Conservation (phyloP, 2,888 invertebrate species). For the Lymantria dispar region DNA sequence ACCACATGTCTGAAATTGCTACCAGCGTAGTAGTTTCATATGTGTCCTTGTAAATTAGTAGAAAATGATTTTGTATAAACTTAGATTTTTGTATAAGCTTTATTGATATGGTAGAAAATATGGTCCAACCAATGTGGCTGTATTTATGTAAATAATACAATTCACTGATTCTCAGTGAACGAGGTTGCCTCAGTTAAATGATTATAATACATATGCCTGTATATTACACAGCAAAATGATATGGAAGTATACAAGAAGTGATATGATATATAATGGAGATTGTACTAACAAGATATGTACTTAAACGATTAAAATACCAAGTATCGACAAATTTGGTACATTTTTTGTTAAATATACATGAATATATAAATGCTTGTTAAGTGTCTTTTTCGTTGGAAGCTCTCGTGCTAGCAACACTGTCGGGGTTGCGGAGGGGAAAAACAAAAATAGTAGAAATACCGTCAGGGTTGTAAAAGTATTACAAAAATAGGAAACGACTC, state of each 20-base stretch:
- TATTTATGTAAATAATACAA: constrained; percentile 33
- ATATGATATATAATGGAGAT: constrained; percentile 76
- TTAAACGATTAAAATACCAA: constrained; percentile 67
- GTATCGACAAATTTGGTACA: constrained; percentile 72
- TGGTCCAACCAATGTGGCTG: constrained; percentile 36
- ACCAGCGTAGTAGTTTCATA: constrained; percentile 27
- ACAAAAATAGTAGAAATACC: constrained; percentile 45
- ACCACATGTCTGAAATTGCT: constrained; percentile 26
- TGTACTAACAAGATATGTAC: constrained; percentile 81
- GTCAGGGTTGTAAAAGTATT: constrained; percentile 38
- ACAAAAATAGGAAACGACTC: constrained; percentile 56
- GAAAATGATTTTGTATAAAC: constrained; percentile 21
- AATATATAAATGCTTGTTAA: constrained; percentile 75
- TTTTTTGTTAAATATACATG: constrained; percentile 42
- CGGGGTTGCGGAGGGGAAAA: constrained; percentile 44
- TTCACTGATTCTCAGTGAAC: constrained; percentile 32
- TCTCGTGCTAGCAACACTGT: constrained; percentile 67
- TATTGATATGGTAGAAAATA: constrained; percentile 34
- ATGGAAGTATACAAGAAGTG: constrained; percentile 80
- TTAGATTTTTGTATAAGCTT: constrained; percentile 9
- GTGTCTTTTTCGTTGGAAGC: constrained; percentile 74
- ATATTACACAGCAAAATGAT: constrained; percentile 76
- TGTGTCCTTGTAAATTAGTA: constrained; percentile 29
- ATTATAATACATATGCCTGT: constrained; percentile 63
- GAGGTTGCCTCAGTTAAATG: constrained; percentile 42